Percentiles rank a stretch among this genome's conserved stretches.
These are phyloP conservation scores for Diabrotica balteata DNA, from an alignment of 2,888 invertebrate species.

Conservation along the genomic window DNA sequence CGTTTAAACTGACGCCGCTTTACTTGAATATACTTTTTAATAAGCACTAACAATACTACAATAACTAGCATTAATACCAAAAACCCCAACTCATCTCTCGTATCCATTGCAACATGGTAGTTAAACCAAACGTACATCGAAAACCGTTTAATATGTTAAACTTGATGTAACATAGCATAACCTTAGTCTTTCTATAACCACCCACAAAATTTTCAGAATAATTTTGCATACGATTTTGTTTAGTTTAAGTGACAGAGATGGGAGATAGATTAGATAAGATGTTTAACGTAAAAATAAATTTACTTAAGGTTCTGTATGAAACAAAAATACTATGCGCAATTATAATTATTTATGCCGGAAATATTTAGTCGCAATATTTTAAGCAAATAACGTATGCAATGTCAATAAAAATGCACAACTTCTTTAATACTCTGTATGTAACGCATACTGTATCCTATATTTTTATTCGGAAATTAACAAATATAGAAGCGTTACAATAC, in stretches of 20 bases:
- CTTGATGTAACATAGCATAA: too few relatives aligned
- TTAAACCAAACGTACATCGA: constrained; percentile 4
- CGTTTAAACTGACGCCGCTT: constrained; percentile 36
- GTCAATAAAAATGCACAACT: too few relatives aligned
- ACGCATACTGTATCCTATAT: too few relatives aligned
- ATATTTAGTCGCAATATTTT: too few relatives aligned
- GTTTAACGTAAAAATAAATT: constrained; percentile 15
- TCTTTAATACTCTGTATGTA: too few relatives aligned
- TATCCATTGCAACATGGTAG: not conserved
- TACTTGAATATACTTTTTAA: constrained; percentile 38
- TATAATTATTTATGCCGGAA: too few relatives aligned
- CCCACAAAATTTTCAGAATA: too few relatives aligned
- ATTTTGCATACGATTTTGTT: not conserved
- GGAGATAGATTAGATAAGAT: constrained; percentile 30
- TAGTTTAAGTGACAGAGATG: constrained; percentile 3
- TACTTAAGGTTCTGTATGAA: constrained; percentile 16
- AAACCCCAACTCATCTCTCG: constrained; percentile 42
- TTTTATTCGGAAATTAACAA: too few relatives aligned
- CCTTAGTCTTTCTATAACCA: too few relatives aligned
- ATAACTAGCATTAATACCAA: constrained; percentile 39
- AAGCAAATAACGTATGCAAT: too few relatives aligned
- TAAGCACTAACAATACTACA: constrained; percentile 37
- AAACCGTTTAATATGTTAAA: too few relatives aligned
- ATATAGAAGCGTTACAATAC: too few relatives aligned
- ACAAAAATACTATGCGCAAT: not conserved